These are phyloP conservation scores for Gypaetus barbatus DNA, from an alignment of 2,797 vertebrate genomes.

Conservation along the genomic window DNA sequence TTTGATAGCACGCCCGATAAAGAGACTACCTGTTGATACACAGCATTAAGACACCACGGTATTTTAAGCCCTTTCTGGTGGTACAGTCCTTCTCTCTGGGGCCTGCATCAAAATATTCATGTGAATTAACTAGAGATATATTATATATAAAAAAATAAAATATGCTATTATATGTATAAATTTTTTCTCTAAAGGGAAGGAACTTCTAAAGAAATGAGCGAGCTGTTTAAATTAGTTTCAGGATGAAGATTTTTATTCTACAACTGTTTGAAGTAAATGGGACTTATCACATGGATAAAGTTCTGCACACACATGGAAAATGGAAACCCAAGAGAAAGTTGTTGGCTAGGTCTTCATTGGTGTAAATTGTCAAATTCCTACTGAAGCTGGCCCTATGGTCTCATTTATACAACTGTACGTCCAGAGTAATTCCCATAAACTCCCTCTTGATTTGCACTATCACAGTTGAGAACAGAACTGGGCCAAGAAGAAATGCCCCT, in stretches of 20 bases:
- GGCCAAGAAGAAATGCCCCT: constrained; percentile 37
- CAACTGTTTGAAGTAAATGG: not conserved
- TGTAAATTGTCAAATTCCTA: constrained; percentile 44
- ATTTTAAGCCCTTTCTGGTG: not conserved
- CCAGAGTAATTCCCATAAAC: constrained; percentile 52
- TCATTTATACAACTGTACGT: constrained; percentile 34
- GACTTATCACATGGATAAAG: not conserved
- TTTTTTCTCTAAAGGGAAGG: not conserved
- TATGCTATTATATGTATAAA: not conserved
- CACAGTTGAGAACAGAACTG: not conserved
- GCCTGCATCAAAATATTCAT: not conserved
- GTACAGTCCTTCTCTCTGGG: not conserved
- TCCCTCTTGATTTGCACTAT: constrained; percentile 43
- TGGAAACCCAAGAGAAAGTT: constrained; percentile 21
- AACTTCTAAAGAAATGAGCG: not conserved
- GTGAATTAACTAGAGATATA: not conserved
- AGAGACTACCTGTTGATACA: not conserved
- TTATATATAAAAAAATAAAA: not conserved
- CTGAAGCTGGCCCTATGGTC: constrained; percentile 28
- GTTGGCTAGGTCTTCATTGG: constrained; percentile 32
- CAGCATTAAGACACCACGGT: not conserved
- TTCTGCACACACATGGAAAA: constrained; percentile 3
- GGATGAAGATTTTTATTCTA: not conserved
- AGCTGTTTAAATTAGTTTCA: not conserved
- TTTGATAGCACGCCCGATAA: not conserved